Evolutionary conservation across 2,113 vertebrate species (phyloP), one percentile per base, ranked within the genome.

Genomic region (Taxidea taxus): DNA sequence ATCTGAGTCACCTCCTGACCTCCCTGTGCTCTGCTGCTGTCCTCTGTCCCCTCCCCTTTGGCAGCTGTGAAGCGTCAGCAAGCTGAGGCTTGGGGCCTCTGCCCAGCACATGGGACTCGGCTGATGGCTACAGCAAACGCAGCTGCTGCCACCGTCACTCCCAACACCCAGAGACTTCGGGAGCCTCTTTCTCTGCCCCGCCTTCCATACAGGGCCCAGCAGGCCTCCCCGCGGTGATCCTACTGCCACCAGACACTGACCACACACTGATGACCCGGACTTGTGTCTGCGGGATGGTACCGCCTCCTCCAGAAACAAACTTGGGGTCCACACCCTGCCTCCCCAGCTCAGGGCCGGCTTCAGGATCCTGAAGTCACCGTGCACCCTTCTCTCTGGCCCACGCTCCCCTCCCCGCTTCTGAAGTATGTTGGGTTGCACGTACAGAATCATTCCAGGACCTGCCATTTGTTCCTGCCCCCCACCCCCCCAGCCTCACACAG

Each of bases 261-360:
- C 3, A 0, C 18, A 39, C 44, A 15, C 8, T 25, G 42, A 51
- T 11, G 1, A 15, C 58, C 75, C 49, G 4, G 1, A 0, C 39
- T 16, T 42, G 0, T 16, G 4, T 15, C 80, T 42, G 62, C 37
- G 47, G 18, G 47, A 54, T 54, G 15, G 47, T 6, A 5, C 56
- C 12, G 27, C 4, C 27, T 42, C n/a, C 70, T 87, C 42, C 64
- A 42, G 64, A 60, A 74, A 29, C 39, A 60, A 20, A n/a, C 80
- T 49, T 31, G 7, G 18, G 16, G 10, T 20, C 44, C n/a, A 2
- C 64, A 29, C 25, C 18, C 18, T 1, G 72, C 25, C 77, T 20
- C 34, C 47, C 37, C 70, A 0, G 8, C 47, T 44, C 78, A 27
- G 56, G 10, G n/a, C 78, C 78, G 78, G 44, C 56, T 51, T 34